phyloP scores from a whole-genome alignment of 2,797 vertebrate species.

The Pagetopsis macropterus region DNA sequence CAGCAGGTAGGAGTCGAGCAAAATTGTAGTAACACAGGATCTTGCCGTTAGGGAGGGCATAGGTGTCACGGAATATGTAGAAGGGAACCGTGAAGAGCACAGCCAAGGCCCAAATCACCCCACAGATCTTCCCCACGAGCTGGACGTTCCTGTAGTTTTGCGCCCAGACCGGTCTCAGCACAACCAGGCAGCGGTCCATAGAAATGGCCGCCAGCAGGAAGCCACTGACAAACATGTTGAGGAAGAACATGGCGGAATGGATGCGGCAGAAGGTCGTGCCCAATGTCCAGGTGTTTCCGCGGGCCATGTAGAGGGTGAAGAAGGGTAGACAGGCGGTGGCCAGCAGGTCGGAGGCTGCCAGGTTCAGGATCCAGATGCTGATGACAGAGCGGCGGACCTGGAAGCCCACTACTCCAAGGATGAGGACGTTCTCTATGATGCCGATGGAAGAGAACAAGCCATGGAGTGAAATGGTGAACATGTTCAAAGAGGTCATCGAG shows the following conservation, averaged over 20 bases:
- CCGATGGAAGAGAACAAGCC: conserved; percentile 71
- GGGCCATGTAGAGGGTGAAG: conserved; percentile 77
- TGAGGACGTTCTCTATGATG: conserved; percentile 77
- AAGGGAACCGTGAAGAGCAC: conserved; percentile 71
- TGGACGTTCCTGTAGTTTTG: conserved; percentile 68
- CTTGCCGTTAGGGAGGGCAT: fast-evolving
- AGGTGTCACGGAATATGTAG: conserved; percentile 73
- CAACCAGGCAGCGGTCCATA: conserved; percentile 76
- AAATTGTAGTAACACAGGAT: conserved; percentile 74
- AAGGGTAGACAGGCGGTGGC: conserved; percentile 71
- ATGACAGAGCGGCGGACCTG: conserved; percentile 69
- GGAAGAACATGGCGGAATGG: conserved; percentile 74
- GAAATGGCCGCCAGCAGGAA: conserved; percentile 74
- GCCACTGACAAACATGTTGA: conserved; percentile 80
- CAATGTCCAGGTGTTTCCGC: conserved; percentile 67
- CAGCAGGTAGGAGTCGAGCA: background rate
- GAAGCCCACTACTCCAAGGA: conserved; percentile 73
- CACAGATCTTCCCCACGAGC: conserved; percentile 58
- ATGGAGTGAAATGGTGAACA: conserved; percentile 66
- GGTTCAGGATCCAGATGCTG: conserved; percentile 80
- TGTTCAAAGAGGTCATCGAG: conserved; percentile 42
- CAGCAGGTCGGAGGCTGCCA: conserved; percentile 74
- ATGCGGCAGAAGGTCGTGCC: conserved; percentile 69
- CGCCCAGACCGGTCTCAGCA: conserved; percentile 72
- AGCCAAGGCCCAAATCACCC: conserved; percentile 66